These are phyloP conservation scores for Pecten maximus DNA, from an alignment of 2,888 invertebrate genomes.

Conservation along the genomic window DNA sequence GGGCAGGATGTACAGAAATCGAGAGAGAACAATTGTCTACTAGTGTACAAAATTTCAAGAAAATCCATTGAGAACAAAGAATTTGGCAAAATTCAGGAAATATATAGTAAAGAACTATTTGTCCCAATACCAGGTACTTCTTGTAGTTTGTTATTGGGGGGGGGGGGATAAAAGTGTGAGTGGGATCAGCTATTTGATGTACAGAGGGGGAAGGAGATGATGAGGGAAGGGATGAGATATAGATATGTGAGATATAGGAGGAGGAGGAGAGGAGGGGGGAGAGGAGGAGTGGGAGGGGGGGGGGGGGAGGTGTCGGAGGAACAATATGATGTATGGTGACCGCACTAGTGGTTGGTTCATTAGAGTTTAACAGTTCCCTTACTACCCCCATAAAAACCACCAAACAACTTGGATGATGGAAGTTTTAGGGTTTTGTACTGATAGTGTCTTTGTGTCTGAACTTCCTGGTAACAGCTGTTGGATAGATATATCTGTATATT, in stretches of 20 bases:
- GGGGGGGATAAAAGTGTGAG: no score
- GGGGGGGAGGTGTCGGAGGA: background rate
- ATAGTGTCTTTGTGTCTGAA: background rate
- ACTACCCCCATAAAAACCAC: constrained; percentile 28
- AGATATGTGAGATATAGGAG: background rate
- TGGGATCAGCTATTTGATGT: no score
- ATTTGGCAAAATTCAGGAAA: no score
- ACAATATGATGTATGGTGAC: constrained; percentile 15
- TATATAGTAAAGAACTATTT: no score
- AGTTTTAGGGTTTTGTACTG: background rate
- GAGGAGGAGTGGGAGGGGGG: background rate
- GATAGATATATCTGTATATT: background rate
- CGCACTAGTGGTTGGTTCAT: background rate
- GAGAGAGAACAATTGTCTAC: no score
- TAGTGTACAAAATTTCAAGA: no score
- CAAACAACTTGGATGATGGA: background rate
- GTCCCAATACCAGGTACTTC: no score
- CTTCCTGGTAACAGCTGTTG: background rate
- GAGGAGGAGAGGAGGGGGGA: background rate
- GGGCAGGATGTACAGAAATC: no score
- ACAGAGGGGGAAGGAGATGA: no score
- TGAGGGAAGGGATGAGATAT: background rate
- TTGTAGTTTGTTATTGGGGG: no score
- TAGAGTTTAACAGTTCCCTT: background rate
- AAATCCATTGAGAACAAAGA: no score